phyloP scores from a whole-genome alignment of 2,888 invertebrate species.

The Cheilosia pagana region DNA sequence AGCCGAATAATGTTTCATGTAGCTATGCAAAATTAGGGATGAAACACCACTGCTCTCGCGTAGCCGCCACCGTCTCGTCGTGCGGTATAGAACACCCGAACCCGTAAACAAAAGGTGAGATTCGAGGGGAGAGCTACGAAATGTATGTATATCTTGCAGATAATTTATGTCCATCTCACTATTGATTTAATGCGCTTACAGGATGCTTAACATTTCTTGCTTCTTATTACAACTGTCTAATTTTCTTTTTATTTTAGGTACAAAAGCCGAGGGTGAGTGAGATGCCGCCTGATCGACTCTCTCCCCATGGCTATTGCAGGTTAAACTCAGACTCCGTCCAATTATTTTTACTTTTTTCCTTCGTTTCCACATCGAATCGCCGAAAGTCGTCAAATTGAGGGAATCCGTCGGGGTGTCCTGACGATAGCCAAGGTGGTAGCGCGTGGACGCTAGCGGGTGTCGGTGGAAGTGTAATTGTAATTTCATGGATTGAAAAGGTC shows the following conservation, averaged over 20 bases:
- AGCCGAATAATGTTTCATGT: constrained; percentile 60
- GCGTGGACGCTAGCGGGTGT: constrained; percentile 45
- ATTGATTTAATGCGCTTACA: constrained; percentile 74
- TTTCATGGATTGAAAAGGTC: constrained; percentile 75
- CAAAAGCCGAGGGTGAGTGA: constrained; percentile 33
- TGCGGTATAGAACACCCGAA: constrained; percentile 25
- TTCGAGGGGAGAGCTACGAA: constrained; percentile 1
- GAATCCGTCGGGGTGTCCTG: constrained; percentile 44
- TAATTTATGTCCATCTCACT: constrained; percentile 74
- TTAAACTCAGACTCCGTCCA: constrained; percentile 70
- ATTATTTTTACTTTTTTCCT: constrained; percentile 58
- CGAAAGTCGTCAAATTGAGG: constrained; percentile 61
- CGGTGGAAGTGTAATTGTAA: constrained; percentile 69
- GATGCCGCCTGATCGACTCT: constrained; percentile 38
- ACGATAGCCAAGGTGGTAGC: constrained; percentile 20
- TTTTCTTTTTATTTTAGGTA: constrained; percentile 17
- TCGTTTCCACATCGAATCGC: constrained; percentile 43
- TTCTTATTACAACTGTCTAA: constrained; percentile 59
- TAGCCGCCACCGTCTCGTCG: not conserved
- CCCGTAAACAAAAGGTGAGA: not conserved
- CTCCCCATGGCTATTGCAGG: constrained; percentile 44
- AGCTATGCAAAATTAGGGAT: constrained; percentile 72
- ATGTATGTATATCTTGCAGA: constrained; percentile 68
- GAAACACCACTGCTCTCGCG: constrained; percentile 50
- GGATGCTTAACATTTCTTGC: constrained; percentile 68